phyloP scores from a whole-genome alignment of 2,888 invertebrate genomes.

The Blastobasis lacticolella region DNA sequence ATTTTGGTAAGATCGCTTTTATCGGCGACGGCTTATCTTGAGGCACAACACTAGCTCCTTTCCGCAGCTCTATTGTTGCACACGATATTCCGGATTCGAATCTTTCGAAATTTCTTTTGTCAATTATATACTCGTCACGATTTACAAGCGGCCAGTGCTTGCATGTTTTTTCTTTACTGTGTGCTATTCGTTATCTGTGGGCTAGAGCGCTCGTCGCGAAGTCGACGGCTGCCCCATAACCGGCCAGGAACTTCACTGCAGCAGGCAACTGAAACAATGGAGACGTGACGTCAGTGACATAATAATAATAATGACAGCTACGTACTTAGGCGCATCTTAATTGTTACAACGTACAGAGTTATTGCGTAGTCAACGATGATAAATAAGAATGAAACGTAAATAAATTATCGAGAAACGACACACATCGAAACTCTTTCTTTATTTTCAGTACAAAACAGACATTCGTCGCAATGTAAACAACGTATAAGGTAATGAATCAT shows the following conservation, averaged over 20 bases:
- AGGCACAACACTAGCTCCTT: conserved; percentile 44
- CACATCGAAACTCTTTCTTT: too few species aligned
- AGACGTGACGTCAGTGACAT: conserved; percentile 28
- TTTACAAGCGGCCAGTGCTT: not conserved
- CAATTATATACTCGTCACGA: too few species aligned
- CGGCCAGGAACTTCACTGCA: conserved; percentile 55
- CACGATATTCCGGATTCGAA: conserved; percentile 11
- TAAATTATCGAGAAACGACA: too few species aligned
- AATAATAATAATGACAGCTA: conserved; percentile 2
- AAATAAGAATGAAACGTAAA: too few species aligned
- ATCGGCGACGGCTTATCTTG: conserved; percentile 29
- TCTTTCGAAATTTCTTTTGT: conserved; percentile 6
- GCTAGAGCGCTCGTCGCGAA: conserved; percentile 16
- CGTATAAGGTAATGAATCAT: too few species aligned
- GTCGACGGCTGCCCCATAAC: conserved; percentile 63
- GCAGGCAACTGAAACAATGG: conserved; percentile 63
- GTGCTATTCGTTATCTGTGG: not conserved
- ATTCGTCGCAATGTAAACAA: too few species aligned
- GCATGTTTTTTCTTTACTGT: not conserved
- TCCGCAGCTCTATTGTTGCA: conserved; percentile 21
- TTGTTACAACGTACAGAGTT: not conserved
- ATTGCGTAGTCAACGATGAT: too few species aligned
- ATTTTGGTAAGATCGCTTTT: conserved; percentile 28
- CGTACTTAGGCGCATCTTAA: conserved; percentile 2
- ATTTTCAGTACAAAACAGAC: too few species aligned